Percentiles rank a stretch among this genome's conserved stretches.
Conservation (phyloP, 2,797 vertebrate genomes). For the Oreonectes daqikongensis region DNA sequence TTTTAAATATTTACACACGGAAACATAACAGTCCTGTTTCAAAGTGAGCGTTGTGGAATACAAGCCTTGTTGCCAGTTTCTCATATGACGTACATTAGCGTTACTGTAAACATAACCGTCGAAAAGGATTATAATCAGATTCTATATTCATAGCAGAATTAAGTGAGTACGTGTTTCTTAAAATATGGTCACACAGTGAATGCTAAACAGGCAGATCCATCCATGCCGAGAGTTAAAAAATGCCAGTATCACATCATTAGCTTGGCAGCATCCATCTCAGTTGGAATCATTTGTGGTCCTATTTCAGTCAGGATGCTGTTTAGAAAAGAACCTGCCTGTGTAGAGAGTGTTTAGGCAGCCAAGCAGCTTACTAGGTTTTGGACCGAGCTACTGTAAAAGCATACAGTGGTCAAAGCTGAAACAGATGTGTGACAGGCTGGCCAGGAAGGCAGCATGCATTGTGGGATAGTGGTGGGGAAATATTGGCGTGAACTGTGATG, state of each 20-base stretch:
- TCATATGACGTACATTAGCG: too few relatives aligned
- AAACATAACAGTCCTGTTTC: background rate
- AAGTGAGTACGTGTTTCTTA: too few relatives aligned
- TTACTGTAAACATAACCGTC: too few relatives aligned
- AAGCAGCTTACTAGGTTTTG: background rate
- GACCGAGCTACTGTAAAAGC: background rate
- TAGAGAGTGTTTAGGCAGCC: background rate
- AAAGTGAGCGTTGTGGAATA: too few relatives aligned
- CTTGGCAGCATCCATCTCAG: background rate
- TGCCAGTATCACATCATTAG: background rate
- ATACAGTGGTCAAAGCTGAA: conserved; percentile 15
- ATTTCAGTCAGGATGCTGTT: background rate
- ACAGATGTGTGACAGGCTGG: conserved; percentile 3
- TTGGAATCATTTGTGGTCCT: background rate
- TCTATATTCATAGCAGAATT: too few relatives aligned
- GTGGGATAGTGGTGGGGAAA: conserved; percentile 25
- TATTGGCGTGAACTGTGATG: background rate
- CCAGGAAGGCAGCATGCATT: conserved; percentile 9
- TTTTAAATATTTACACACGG: background rate
- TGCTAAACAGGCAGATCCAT: too few relatives aligned
- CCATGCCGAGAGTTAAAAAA: too few relatives aligned
- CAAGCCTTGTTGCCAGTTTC: too few relatives aligned
- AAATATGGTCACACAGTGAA: too few relatives aligned
- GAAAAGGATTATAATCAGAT: too few relatives aligned
- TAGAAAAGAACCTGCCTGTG: conserved; percentile 5